phyloP scores from a whole-genome alignment of 2,113 vertebrate genomes.

The Bambusicola thoracicus region DNA sequence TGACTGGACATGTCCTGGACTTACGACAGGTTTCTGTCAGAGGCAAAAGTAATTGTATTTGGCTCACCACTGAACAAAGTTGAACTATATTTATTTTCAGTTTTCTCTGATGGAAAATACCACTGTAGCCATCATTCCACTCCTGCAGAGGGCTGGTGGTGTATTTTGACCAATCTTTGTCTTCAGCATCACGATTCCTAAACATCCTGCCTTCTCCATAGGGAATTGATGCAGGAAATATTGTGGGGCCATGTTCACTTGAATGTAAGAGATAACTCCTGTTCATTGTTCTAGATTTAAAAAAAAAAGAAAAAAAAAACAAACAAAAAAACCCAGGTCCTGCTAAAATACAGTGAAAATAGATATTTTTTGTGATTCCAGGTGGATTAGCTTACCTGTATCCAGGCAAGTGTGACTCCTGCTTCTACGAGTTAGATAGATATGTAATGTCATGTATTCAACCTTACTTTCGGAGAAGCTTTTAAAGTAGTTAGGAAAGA shows the following conservation, averaged over 20 bases:
- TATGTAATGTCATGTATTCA: neutral
- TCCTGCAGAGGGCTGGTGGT: neutral
- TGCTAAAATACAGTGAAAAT: neutral
- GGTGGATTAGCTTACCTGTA: neutral
- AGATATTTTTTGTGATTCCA: neutral
- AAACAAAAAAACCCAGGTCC: neutral
- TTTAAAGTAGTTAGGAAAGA: neutral
- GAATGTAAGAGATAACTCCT: constrained; percentile 51
- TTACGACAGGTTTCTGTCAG: constrained; percentile 1
- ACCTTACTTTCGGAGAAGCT: neutral
- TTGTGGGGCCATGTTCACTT: constrained; percentile 36
- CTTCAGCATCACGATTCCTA: constrained; percentile 28
- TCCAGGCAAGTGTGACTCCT: neutral
- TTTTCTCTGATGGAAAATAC: constrained; percentile 50
- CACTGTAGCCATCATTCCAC: constrained; percentile 11
- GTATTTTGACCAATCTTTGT: constrained; percentile 55
- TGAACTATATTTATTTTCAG: constrained; percentile 2
- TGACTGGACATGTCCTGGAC: neutral
- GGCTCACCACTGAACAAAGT: neutral
- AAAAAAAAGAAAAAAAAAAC: neutral
- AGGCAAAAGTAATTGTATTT: neutral
- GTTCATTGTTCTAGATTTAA: constrained; percentile 42
- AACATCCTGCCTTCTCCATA: constrained; percentile 62
- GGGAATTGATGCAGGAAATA: constrained; percentile 63
- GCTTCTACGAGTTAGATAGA: neutral